Percentiles rank a stretch among this genome's conserved stretches.
Conservation (phyloP, 2,113 vertebrate species). For the Brachyistius frenatus region DNA sequence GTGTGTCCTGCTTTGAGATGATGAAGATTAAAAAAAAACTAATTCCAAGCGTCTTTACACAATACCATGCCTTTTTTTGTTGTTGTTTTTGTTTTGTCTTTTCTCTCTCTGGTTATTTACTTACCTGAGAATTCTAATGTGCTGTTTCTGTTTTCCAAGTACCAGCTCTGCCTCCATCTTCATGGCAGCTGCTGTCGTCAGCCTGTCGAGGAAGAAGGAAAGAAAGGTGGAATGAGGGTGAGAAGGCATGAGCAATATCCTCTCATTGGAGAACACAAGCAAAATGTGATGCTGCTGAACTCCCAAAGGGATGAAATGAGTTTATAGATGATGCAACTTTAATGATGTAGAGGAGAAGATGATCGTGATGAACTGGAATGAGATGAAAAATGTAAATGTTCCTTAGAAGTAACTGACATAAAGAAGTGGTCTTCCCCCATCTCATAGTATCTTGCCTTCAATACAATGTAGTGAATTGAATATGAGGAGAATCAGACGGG, state of each 20-base stretch:
- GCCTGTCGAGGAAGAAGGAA: constrained; percentile 66
- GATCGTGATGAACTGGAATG: constrained; percentile 42
- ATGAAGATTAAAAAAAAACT: not conserved
- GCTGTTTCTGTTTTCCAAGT: constrained; percentile 78
- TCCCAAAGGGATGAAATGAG: constrained; percentile 44
- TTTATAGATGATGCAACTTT: constrained; percentile 54
- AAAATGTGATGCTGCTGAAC: constrained; percentile 25
- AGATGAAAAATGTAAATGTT: constrained; percentile 54
- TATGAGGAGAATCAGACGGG: constrained; percentile 17
- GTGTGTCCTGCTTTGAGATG: constrained; percentile 18
- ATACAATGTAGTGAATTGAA: constrained; percentile 28
- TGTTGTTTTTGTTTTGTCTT: not conserved
- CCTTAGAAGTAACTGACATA: constrained; percentile 54
- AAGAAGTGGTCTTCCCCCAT: constrained; percentile 24
- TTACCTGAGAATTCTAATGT: constrained; percentile 85
- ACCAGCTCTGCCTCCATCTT: constrained; percentile 74
- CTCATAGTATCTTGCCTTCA: constrained; percentile 16
- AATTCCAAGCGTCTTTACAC: not conserved
- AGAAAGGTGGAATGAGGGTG: constrained; percentile 6
- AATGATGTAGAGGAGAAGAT: constrained; percentile 45
- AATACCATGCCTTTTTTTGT: no score
- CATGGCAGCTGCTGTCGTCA: constrained; percentile 74
- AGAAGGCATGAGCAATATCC: constrained; percentile 12
- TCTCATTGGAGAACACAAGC: constrained; percentile 36
- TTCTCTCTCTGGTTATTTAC: constrained; percentile 30